Percentiles rank a stretch among this genome's conserved stretches.
These are phyloP conservation scores for Balearica regulorum DNA, from an alignment of 2,797 vertebrate genomes.

Conservation along the genomic window DNA sequence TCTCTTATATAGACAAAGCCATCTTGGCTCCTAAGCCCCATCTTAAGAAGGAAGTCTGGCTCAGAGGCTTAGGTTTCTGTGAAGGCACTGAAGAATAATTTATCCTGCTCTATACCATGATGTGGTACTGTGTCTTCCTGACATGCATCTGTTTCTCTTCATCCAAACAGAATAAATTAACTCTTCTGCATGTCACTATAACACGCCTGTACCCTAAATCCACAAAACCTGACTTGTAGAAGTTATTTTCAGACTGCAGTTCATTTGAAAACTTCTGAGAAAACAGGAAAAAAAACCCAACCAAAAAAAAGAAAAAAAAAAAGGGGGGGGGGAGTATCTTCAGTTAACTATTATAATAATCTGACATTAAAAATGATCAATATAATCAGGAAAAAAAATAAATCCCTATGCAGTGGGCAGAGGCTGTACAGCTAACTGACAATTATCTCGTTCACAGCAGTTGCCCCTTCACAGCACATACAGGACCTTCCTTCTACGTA, in stretches of 20 bases:
- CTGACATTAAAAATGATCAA: not conserved
- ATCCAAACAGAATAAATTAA: not conserved
- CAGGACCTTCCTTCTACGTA: not conserved
- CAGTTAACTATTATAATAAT: not conserved
- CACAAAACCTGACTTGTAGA: not conserved
- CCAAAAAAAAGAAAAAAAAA: not conserved
- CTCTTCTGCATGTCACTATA: not conserved
- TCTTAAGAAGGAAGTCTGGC: not conserved
- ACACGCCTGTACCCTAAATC: not conserved
- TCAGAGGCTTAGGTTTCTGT: not conserved
- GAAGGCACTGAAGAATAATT: not conserved
- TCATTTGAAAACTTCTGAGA: not conserved
- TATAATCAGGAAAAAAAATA: not conserved
- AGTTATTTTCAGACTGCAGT: not conserved
- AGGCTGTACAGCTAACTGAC: not conserved
- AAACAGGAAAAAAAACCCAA: not conserved
- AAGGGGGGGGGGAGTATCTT: fast-evolving
- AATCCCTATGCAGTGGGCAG: not conserved
- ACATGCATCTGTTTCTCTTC: not conserved
- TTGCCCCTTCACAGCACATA: not conserved
- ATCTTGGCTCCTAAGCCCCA: not conserved
- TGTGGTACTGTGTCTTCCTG: not conserved
- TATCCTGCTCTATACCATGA: not conserved
- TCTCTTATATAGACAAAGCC: not conserved
- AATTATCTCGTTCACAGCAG: not conserved